Evolutionary conservation across 2,888 invertebrate species (phyloP).

Genomic region (Amphipyra tragopoginis): DNA sequence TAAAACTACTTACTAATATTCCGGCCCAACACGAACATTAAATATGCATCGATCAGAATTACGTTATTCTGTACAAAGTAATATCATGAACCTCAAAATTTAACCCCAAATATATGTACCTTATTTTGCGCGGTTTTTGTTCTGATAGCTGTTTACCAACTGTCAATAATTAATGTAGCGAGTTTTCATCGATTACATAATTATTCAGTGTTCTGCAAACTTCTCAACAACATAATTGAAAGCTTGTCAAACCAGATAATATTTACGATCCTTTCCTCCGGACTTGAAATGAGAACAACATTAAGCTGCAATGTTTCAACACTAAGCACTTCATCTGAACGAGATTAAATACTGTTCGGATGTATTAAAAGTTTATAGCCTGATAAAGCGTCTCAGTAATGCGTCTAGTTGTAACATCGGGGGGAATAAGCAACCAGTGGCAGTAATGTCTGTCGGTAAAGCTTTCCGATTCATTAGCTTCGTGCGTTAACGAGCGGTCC

Average conservation of each 20-base stretch:
- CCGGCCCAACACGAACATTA: no score
- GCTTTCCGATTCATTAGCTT: slow-evolving; percentile 32
- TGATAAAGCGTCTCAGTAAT: slow-evolving; percentile 14
- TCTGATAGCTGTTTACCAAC: background rate
- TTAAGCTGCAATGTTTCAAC: slow-evolving; percentile 8
- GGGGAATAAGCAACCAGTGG: slow-evolving; percentile 21
- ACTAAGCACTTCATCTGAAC: slow-evolving; percentile 9
- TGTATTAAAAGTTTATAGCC: slow-evolving; percentile 28
- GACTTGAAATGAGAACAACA: slow-evolving; percentile 1
- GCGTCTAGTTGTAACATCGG: background rate
- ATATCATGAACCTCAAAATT: background rate
- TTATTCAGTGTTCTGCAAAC: background rate
- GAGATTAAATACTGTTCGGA: slow-evolving; percentile 11
- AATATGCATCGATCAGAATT: no score
- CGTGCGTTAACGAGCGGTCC: background rate
- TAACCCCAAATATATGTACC: background rate
- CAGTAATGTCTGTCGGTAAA: slow-evolving; percentile 16
- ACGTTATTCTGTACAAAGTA: background rate
- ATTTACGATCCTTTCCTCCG: background rate
- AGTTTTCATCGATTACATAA: background rate
- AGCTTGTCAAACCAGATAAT: background rate
- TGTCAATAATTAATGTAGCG: background rate
- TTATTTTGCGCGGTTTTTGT: background rate
- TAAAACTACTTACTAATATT: no score
- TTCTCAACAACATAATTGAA: slow-evolving; percentile 6